Evolutionary conservation across 2,888 invertebrate genomes (phyloP), one percentile per base, ranked within the genome.

Genomic region (Drosophila flavopinicola): DNA sequence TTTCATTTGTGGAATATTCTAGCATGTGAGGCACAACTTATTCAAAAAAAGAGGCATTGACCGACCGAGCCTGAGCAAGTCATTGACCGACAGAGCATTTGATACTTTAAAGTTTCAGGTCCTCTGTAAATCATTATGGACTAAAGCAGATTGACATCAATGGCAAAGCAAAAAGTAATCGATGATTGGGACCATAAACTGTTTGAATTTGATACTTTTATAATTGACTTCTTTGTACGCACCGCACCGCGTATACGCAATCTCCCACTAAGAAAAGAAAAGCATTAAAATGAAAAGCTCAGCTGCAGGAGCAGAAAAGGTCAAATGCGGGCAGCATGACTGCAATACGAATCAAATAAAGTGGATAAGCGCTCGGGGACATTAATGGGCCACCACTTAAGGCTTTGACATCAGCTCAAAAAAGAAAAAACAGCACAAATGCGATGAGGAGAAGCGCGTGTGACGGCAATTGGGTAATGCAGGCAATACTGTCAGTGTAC

Each of bases 141-240:
- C 38, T 58, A 38, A 60, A 52, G 30, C 30, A 20, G 41, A 25
- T 44, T 39, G 32, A 53, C 27, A 38, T 13, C 7, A 45, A 24
- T 32, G 38, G 20, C 20, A 10, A n/a, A 51, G 25, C 10, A 42
- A 13, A 60, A 60, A 39, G 37, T 29, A 49, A 65, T 38, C 39
- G 29, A 35, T 30, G 27, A 32, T 29, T 5, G 13, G 13, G 7
- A 25, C 48, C 44, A 44, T 33, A 41, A 66, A 48, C 48, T 48
- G 42, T n/a, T 37, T 48, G 75, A 75, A 79, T 49, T 67, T 63
- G 77, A 71, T 75, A 85, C 74, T 70, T 77, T 78, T 64, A 58
- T 63, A 75, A 78, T 67, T 53, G 73, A 71, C 59, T 59, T 64
- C 49, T 41, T 53, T 63, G 45, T 35, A 53, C 39, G 29, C 24